phyloP scores from a whole-genome alignment of 2,113 vertebrate species.

The Amphiprion ocellaris region DNA sequence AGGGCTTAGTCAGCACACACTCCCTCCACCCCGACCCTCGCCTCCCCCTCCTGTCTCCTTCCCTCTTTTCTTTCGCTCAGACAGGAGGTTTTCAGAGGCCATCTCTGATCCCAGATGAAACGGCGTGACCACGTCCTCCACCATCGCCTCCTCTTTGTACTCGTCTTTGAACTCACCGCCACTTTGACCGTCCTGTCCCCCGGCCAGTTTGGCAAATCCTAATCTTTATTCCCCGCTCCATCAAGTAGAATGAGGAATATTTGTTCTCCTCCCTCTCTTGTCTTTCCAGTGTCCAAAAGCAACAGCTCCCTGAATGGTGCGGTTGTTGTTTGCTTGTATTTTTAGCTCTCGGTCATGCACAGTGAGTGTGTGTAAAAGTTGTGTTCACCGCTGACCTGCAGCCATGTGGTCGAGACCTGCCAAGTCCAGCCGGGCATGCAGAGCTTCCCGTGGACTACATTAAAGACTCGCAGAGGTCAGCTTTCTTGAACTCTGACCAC shows the following conservation, averaged over 20 bases:
- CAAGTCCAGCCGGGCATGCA: constrained; percentile 52
- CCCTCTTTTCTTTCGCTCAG: constrained; percentile 47
- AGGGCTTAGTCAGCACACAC: constrained; percentile 72
- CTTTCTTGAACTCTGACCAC: constrained; percentile 59
- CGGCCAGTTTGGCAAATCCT: constrained; percentile 22
- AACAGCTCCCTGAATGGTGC: constrained; percentile 2
- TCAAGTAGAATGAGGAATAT: constrained; percentile 16
- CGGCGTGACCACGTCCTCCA: constrained; percentile 35
- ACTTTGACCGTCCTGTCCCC: constrained; percentile 34
- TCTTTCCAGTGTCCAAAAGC: constrained; percentile 28
- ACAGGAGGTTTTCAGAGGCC: constrained; percentile 36
- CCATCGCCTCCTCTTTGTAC: constrained; percentile 50
- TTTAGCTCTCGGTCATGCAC: constrained; percentile 4
- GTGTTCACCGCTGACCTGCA: constrained; percentile 41
- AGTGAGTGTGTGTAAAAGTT: constrained; percentile 23
- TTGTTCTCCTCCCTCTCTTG: not conserved
- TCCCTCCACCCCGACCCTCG: constrained; percentile 58
- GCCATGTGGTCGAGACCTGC: not conserved
- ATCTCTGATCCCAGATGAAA: constrained; percentile 62
- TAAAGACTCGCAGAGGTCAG: constrained; percentile 59
- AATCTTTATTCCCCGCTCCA: constrained; percentile 29
- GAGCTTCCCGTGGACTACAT: constrained; percentile 63
- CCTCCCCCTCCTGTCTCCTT: constrained; percentile 45
- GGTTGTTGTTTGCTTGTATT: not conserved
- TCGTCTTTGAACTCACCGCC: constrained; percentile 21